phyloP scores from a whole-genome alignment of 1,140 invertebrate species.

The Mamestra configurata region DNA sequence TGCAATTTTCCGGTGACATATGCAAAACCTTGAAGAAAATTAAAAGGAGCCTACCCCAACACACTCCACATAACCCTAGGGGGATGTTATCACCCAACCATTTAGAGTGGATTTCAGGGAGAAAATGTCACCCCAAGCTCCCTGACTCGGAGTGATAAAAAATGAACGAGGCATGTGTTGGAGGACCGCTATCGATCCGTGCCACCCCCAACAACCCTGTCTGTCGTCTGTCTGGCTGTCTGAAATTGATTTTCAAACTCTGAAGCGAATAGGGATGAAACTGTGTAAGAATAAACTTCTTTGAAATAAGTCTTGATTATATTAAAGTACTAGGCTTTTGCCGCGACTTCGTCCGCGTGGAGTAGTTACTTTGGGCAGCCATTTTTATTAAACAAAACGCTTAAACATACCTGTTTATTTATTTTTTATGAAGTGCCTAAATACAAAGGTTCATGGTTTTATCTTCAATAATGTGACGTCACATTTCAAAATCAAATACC shows the following conservation, averaged over 20 bases:
- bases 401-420: no score
- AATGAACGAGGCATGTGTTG: not conserved
- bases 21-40: not conserved
- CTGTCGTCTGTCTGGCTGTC: slow-evolving; percentile 21
- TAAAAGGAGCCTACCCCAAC: slow-evolving; percentile 7
- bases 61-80: not conserved
- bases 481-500: no score
- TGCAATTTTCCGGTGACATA: no score
- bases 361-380: no score
- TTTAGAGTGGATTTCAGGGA: not conserved
- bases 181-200: slow-evolving; percentile 8
- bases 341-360: no score
- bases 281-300: not conserved
- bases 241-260: not conserved
- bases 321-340: not conserved
- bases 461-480: no score
- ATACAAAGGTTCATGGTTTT: no score
- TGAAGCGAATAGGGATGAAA: not conserved
- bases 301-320: not conserved
- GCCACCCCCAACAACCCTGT: not conserved
- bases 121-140: not conserved
- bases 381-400: no score
- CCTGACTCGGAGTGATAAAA: not conserved
- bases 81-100: not conserved
- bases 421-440: no score